These are phyloP conservation scores for Polyommatus icarus DNA, from an alignment of 2,888 invertebrate genomes.

Conservation along the genomic window DNA sequence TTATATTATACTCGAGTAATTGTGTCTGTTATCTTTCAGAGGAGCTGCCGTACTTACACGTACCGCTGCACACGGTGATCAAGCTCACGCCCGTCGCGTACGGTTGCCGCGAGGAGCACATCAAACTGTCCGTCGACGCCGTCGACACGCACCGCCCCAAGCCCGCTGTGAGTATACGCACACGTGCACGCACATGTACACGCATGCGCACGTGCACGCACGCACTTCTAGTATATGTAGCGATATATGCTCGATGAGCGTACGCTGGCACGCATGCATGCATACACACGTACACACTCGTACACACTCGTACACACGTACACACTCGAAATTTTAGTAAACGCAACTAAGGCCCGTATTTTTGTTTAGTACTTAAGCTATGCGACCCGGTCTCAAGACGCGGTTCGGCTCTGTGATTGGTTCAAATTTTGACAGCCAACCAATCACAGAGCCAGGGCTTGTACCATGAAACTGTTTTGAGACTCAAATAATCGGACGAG, in stretches of 20 bases:
- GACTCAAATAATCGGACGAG: no score
- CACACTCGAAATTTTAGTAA: no score
- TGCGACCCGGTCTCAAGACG: no score
- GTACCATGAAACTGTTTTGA: no score
- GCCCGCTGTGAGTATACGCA: constrained; percentile 83
- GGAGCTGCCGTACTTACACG: constrained; percentile 93
- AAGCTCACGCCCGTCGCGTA: constrained; percentile 99
- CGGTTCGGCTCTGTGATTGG: no score
- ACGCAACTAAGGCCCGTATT: no score
- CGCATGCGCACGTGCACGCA: constrained; percentile 2
- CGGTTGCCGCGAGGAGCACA: constrained; percentile 97
- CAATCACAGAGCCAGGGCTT: no score
- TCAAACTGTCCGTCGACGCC: constrained; percentile 93
- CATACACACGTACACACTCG: not conserved
- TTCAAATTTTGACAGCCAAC: no score
- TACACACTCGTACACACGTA: no score
- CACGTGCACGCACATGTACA: not conserved
- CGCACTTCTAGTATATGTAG: not conserved
- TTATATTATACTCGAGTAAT: no score
- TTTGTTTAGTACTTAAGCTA: no score
- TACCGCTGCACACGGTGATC: constrained; percentile 96
- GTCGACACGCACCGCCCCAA: constrained; percentile 98
- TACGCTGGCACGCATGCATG: not conserved
- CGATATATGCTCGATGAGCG: no score
- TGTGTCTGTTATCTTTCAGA: constrained; percentile 81